These are phyloP conservation scores for Nomada fabriciana DNA, from an alignment of 2,888 invertebrate species.

Conservation along the genomic window DNA sequence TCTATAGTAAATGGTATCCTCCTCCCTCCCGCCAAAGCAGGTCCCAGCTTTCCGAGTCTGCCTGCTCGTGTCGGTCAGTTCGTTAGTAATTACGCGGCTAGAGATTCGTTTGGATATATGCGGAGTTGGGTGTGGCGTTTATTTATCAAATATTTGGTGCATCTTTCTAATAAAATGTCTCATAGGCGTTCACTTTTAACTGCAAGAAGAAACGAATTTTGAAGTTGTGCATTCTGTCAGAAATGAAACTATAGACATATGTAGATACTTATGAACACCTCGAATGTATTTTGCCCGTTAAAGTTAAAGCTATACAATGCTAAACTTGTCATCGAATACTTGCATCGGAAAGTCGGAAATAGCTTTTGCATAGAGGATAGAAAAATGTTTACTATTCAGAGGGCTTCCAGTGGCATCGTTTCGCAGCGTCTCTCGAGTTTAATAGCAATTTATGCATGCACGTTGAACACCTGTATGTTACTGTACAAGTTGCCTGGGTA, in stretches of 20 bases:
- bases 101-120: slow-evolving; percentile 34
- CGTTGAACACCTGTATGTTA: neutral
- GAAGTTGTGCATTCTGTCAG: neutral
- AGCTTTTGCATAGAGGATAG: neutral
- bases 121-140: slow-evolving; percentile 56
- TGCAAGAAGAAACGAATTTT: neutral
- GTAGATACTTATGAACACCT: neutral
- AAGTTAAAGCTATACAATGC: neutral
- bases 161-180: neutral
- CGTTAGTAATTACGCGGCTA: slow-evolving; percentile 48
- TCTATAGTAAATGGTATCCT: slow-evolving; percentile 9
- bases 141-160: slow-evolving; percentile 7
- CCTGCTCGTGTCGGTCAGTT: slow-evolving; percentile 44
- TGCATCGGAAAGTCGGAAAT: neutral
- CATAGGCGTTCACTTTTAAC: neutral
- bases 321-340: neutral
- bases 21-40: slow-evolving; percentile 46
- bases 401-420: neutral
- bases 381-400: slow-evolving; percentile 15
- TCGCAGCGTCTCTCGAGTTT: neutral
- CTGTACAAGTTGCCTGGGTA: neutral
- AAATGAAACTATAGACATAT: neutral
- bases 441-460: neutral
- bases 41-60: slow-evolving; percentile 50
- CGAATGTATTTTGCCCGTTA: slow-evolving; percentile 22